phyloP scores from a whole-genome alignment of 2,113 vertebrate species.

The Numida meleagris region DNA sequence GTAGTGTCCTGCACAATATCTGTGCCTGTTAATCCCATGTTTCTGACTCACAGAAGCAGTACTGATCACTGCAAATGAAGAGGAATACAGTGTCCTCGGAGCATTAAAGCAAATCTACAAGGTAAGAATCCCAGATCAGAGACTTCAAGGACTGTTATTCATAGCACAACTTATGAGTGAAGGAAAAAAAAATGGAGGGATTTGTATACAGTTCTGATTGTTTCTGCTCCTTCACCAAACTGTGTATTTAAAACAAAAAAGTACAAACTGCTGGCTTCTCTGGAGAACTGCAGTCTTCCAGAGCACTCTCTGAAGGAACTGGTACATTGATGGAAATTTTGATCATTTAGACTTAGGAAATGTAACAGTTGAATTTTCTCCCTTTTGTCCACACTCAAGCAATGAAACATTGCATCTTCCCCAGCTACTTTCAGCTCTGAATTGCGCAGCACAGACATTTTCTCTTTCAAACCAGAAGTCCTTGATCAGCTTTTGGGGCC shows the following conservation, averaged over 20 bases:
- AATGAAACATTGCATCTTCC: not conserved
- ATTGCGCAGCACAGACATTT: not conserved
- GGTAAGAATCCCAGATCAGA: not conserved
- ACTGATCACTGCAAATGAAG: not conserved
- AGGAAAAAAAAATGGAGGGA: not conserved
- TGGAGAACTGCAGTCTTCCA: not conserved
- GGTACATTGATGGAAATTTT: not conserved
- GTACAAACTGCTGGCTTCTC: not conserved
- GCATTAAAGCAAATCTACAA: not conserved
- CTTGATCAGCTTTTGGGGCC: not conserved
- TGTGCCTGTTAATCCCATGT: not conserved
- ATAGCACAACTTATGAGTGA: not conserved
- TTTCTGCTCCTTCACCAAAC: not conserved
- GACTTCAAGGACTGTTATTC: not conserved
- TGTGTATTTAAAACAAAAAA: not conserved
- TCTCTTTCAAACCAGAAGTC: not conserved
- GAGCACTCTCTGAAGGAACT: not conserved
- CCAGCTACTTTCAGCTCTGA: not conserved
- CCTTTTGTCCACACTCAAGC: not conserved
- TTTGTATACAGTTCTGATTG: not conserved
- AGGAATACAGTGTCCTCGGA: not conserved
- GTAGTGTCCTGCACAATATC: not conserved
- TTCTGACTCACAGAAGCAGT: not conserved
- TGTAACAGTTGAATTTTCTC: not conserved
- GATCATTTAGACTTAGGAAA: not conserved